Evolutionary conservation across 2,113 vertebrate genomes (phyloP), one percentile per base, ranked within the genome.

Genomic region (Mohoua ochrocephala): DNA sequence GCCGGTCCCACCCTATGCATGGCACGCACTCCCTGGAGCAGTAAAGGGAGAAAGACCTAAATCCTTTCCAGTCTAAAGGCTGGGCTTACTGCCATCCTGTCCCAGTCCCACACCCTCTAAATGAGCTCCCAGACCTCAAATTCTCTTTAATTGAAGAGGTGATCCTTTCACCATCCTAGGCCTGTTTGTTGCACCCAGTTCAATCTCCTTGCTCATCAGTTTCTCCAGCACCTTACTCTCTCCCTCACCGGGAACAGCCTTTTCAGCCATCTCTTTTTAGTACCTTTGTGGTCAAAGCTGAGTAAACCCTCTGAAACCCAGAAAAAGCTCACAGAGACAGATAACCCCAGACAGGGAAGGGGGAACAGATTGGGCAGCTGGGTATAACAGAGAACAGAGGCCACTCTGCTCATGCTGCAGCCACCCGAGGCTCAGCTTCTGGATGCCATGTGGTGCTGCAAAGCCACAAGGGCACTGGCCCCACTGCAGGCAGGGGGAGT

Each of bases 1-100:
- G 22, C 27, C 6, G 1, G 20, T 41, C 63, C 63, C 61, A 37
- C n/a, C 15, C 37, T 24, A 7, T 0, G 1, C 2, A 2, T 6
- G 37, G 68, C 33, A 26, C 42, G n/a, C 1, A 2, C 5, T 15
- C 37, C 27, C 17, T 18, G 35, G 27, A 65, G 54, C 30, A 81
- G 59, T 24, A 59, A 63, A 70, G 11, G 59, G 12, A 64, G 57
- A 70, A 89, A 81, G 56, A 71, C 60, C 60, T 37, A 52, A 77
- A 59, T 86, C 19, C 49, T 60, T 70, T 52, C 33, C 33, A 39
- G 64, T 22, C 50, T 54, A 4, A 3, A 27, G 11, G 20, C 53
- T 1, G 5, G 26, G 47, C 33, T 57, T 89, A 13, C 53, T 75
- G 52, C 37, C 22, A 11, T 52, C 17, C n/a, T 71, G 9, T 7